Evolutionary conservation across 2,888 invertebrate species (phyloP), one percentile per base, ranked within the genome.

Genomic region (Stomorhina lunata): DNA sequence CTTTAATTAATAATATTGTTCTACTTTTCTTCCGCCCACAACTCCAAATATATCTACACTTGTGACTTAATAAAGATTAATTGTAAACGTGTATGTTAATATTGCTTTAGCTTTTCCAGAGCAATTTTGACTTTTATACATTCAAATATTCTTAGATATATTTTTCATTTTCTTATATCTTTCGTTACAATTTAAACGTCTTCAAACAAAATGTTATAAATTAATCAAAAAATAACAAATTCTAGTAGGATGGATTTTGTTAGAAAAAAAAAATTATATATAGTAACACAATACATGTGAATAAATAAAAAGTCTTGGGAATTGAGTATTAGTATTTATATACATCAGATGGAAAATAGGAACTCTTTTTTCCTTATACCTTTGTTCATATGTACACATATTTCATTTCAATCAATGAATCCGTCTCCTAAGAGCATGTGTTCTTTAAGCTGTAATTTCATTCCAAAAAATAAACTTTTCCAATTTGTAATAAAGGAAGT

Each of bases 401-500:
- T n/a, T n/a, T n/a, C n/a, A n/a, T n/a, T n/a, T n/a, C n/a, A n/a
- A n/a, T n/a, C n/a, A n/a, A n/a, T n/a, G n/a, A n/a, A n/a, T 32
- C 22, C 7, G 2, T 55, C 10, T 34, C 12, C 20, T 48, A 10
- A 22, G 45, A 10, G 22, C 37, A 1, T 10, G 17, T 34, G 6
- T 61, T 43, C 20, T 27, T 10, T 15, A 20, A 63, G 20, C 17
- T 15, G 40, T 43, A 9, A 17, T 63, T 12, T 27, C 5, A 25
- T 40, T 55, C 12, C 20, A 55, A 34, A 55, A 63, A 20, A 5
- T 25, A 17, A 68, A 40, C 27, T 40, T 68, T 68, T 68, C 10
- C 37, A 43, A 55, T 29, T 55, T 69, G 20, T 69, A 20, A 32
- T n/a, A 57, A 2, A 55, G 55, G 43, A 69, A 43, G 22, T 57